Base-by-base conservation (phyloP, 2,888 invertebrate genomes). In the Pterostichus niger region DNA sequence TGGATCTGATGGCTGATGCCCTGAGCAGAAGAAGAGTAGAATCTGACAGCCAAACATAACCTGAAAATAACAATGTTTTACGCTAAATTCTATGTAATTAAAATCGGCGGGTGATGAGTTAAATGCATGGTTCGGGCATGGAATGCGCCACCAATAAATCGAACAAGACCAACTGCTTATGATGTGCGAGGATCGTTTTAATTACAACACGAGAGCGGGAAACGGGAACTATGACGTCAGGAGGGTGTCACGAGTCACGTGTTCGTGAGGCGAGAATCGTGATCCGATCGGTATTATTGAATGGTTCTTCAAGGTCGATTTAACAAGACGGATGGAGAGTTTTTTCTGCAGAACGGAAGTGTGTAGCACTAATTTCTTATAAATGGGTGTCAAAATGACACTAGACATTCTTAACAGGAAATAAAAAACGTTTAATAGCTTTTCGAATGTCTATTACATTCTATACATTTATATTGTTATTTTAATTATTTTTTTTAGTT, bases 111-210 rank as follows among this genome's bases (percentile, higher is more conserved):
- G 88, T 89, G 89, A 89, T 88, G 89, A 88, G 89, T 89, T 89
- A 89, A 89, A 87, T 88, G 88, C 86, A 87, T 86, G 86, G 83
- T 83, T 54, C 85, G 86, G 85, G 87, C 88, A 88, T 87, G 87
- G 88, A 88, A 86, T 89, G 87, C 89, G 89, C 89, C 89, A 89
- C 89, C 88, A 89, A 89, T 88, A 88, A 87, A 88, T 88, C 75
- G 75, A 75, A 75, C 31, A 17, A 33, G 49, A 9, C 24, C 68
- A 44, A 59, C 40, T 46, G 75, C 49, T 75, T 75, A 44, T 44
- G 40, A 71, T 44, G 44, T 40, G 68, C 15, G 35, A 49, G 61
- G 49, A 68, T 81, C 44, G 81, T 56, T 81, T 80, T 81, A 81
- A 81, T 81, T 81, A 54, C 44, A 10, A 40, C 59, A 56, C 17